These are phyloP conservation scores for Trididemnum miniatum DNA, from an alignment of 23 tunicate species.

Conservation along the genomic window DNA sequence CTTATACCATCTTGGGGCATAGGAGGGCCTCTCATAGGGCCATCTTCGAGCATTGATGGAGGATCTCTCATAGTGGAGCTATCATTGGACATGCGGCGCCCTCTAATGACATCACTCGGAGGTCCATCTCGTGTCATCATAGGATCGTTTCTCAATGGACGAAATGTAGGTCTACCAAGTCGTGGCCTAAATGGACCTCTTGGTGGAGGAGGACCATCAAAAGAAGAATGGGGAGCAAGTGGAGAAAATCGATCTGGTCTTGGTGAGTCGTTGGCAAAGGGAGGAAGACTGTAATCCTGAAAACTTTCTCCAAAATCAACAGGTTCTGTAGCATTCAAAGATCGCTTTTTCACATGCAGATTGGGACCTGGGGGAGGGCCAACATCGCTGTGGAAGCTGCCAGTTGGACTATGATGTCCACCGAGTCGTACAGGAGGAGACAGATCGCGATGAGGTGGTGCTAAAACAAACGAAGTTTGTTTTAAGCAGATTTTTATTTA, in stretches of 20 bases:
- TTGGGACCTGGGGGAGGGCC: conserved; percentile 62
- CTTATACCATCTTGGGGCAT: neutral
- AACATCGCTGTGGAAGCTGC: conserved; percentile 63
- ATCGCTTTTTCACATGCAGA: conserved; percentile 39
- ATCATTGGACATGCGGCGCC: neutral
- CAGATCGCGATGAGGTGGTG: neutral
- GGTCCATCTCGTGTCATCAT: neutral
- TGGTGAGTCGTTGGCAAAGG: conserved; percentile 1
- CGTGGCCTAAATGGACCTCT: neutral
- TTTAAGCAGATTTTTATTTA: too few species aligned
- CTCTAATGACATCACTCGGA: neutral
- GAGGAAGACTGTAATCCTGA: too few species aligned
- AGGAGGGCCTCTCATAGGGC: neutral
- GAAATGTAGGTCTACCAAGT: conserved; percentile 10
- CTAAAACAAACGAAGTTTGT: too few species aligned
- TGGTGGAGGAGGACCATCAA: neutral
- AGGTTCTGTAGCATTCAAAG: neutral
- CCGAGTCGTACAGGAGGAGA: conserved; percentile 41
- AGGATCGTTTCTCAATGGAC: neutral
- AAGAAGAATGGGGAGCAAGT: neutral
- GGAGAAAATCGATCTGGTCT: neutral
- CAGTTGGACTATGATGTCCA: conserved; percentile 61
- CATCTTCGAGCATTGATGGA: conserved; percentile 30
- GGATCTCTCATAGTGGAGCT: conserved; percentile 23
- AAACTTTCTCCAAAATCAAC: conserved; percentile 7